A percentile compares a stretch with the other conserved stretches of the same genome.
phyloP scores from a whole-genome alignment of 2,797 vertebrate species.

The Tauraco hartlaubi region DNA sequence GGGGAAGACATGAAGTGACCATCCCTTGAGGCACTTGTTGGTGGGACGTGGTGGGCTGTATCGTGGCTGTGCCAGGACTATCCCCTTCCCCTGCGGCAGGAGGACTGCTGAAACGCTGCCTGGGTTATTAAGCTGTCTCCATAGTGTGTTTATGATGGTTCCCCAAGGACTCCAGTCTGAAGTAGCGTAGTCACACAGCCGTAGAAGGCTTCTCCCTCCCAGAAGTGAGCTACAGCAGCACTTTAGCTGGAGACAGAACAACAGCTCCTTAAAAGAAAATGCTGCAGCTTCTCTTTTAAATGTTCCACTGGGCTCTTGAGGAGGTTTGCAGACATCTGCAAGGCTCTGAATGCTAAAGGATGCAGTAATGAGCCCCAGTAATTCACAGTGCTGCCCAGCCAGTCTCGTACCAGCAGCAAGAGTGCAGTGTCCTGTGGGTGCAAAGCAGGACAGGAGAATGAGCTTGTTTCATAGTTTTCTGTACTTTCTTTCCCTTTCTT shows the following conservation, averaged over 20 bases:
- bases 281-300: background rate
- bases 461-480: background rate
- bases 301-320: background rate
- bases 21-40: background rate
- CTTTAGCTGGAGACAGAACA: conserved; percentile 2
- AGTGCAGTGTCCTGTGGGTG: background rate
- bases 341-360: background rate
- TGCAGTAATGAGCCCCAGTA: background rate
- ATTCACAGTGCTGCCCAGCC: background rate
- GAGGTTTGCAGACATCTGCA: background rate
- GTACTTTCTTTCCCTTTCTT: background rate
- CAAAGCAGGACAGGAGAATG: background rate
- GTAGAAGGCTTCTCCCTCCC: background rate
- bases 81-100: background rate
- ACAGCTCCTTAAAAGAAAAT: background rate
- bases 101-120: background rate
- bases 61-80: background rate
- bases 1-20: background rate
- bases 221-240: background rate
- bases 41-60: background rate
- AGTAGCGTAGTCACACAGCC: background rate
- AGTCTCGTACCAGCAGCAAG: rapidly evolving
- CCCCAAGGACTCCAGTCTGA: background rate
- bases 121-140: background rate
- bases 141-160: background rate